Evolutionary conservation across 2,797 vertebrate genomes (phyloP).

Genomic region (Scyliorhinus canicula): DNA sequence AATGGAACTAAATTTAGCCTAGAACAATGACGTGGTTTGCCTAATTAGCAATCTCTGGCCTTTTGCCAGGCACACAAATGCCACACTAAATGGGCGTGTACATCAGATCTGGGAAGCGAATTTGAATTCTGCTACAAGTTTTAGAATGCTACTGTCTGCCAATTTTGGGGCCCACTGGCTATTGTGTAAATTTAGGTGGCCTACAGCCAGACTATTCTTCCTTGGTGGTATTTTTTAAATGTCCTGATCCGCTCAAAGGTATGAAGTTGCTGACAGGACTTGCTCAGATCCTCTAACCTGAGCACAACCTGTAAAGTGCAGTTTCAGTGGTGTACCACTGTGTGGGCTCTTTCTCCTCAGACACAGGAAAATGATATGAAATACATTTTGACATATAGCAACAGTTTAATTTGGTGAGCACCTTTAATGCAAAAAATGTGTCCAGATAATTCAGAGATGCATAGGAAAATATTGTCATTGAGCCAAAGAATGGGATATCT

Average conservation of each 20-base stretch:
- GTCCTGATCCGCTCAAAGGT: background rate
- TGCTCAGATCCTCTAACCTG: background rate
- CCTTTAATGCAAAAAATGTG: background rate
- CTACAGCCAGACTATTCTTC: background rate
- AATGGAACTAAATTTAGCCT: slow-evolving; percentile 2
- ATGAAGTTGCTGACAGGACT: background rate
- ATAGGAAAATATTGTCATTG: background rate
- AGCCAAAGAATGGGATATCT: background rate
- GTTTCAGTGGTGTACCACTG: background rate
- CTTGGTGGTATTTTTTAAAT: background rate
- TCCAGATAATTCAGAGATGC: background rate
- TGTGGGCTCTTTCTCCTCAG: background rate
- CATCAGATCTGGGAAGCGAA: background rate
- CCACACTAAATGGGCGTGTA: background rate
- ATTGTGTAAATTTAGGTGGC: background rate
- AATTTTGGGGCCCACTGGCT: background rate
- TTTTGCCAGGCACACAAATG: background rate
- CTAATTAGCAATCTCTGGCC: slow-evolving; percentile 3
- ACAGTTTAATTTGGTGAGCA: background rate
- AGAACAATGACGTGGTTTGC: background rate
- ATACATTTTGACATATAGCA: background rate
- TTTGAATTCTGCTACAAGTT: background rate
- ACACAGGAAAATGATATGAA: background rate
- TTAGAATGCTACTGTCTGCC: background rate
- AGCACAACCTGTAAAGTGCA: background rate